Percentiles rank a stretch among this genome's conserved stretches.
Evolutionary conservation across 2,888 invertebrate genomes (phyloP).

Genomic region (Amphimallon solstitiale): DNA sequence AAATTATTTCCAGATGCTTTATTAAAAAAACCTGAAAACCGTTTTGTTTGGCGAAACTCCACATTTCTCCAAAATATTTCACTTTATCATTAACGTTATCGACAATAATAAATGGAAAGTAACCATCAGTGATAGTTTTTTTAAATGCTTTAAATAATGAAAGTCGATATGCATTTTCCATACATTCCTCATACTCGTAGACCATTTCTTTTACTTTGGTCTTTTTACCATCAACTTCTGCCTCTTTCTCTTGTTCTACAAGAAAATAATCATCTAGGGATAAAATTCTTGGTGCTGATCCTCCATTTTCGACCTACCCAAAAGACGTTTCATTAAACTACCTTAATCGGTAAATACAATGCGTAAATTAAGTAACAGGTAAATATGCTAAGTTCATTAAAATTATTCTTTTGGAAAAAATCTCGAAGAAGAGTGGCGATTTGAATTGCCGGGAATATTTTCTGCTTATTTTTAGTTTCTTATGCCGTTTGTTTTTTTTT

Average conservation of each 20-base stretch:
- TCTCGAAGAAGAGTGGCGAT: too few relatives aligned
- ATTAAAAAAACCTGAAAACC: conserved; percentile 80
- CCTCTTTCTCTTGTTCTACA: conserved; percentile 82
- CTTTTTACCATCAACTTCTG: conserved; percentile 77
- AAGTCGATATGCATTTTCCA: conserved; percentile 83
- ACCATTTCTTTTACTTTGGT: conserved; percentile 77
- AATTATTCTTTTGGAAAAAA: too few relatives aligned
- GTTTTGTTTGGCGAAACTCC: conserved; percentile 84
- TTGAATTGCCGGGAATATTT: too few relatives aligned
- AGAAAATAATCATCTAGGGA: conserved; percentile 97
- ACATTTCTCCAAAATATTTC: conserved; percentile 86
- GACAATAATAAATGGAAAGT: conserved; percentile 91
- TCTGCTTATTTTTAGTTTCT: too few relatives aligned
- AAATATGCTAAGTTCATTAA: too few relatives aligned
- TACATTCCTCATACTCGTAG: conserved; percentile 88
- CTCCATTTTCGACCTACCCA: conserved; percentile 78
- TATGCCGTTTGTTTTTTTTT: too few relatives aligned
- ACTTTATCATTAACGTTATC: conserved; percentile 90
- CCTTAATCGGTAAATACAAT: too few relatives aligned
- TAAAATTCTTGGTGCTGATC: conserved; percentile 89
- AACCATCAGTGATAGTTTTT: conserved; percentile 89
- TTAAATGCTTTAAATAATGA: conserved; percentile 90
- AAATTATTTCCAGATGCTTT: too few relatives aligned
- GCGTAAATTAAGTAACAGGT: too few relatives aligned
- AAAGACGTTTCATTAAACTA: too few relatives aligned